Evolutionary conservation across 2,797 vertebrate species (phyloP).

Genomic region (Glossophaga mutica): DNA sequence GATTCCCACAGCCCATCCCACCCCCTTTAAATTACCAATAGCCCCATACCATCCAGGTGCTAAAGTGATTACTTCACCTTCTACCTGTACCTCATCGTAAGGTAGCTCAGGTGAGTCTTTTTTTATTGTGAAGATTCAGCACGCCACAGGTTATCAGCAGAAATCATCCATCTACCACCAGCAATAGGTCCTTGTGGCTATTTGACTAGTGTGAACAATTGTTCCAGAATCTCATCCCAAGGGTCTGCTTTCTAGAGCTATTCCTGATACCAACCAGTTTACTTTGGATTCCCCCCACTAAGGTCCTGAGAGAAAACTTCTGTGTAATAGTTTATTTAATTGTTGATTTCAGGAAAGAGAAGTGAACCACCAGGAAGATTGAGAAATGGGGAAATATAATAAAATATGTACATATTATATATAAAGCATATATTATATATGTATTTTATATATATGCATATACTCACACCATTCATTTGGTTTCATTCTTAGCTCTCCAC

Average conservation of each 20-base stretch:
- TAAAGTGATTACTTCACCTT: not conserved
- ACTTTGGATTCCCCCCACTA: not conserved
- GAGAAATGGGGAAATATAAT: not conserved
- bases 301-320: not conserved
- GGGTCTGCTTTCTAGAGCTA: not conserved
- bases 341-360: not conserved
- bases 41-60: not conserved
- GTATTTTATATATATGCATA: too few species aligned
- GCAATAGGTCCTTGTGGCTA: not conserved
- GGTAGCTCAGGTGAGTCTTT: not conserved
- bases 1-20: not conserved
- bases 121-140: not conserved
- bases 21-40: not conserved
- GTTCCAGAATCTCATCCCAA: not conserved
- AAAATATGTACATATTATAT: not conserved
- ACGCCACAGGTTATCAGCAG: too few species aligned
- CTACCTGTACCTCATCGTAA: not conserved
- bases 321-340: not conserved
- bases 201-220: not conserved
- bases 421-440: not conserved
- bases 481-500: not conserved
- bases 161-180: not conserved
- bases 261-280: not conserved
- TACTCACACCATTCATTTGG: not conserved
- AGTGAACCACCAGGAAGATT: not conserved